Evolutionary conservation across 2,888 invertebrate genomes (phyloP).

Genomic region (Macrophya annulata): DNA sequence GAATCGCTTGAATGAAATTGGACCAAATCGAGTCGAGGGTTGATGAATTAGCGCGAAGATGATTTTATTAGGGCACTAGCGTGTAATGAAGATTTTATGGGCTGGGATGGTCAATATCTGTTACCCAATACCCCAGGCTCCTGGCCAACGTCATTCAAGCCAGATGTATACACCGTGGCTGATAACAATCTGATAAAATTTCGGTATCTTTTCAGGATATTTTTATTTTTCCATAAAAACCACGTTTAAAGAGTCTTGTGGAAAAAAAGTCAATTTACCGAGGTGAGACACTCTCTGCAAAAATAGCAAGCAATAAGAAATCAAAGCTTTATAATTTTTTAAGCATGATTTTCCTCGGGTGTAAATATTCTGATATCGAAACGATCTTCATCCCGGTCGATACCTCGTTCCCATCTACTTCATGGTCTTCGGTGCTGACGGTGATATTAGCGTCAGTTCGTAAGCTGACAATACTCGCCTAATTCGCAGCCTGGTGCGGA

Average conservation of each 20-base stretch:
- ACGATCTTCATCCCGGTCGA: constrained; percentile 8
- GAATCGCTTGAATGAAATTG: constrained; percentile 67
- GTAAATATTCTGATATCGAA: not conserved
- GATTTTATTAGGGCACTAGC: constrained; percentile 72
- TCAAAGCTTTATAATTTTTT: not conserved
- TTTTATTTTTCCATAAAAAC: not conserved
- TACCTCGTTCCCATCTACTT: not conserved
- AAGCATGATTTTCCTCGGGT: not conserved
- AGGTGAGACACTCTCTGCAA: not conserved
- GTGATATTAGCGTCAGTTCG: constrained; percentile 47
- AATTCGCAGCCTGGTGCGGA: constrained; percentile 52
- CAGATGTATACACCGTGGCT: constrained; percentile 29
- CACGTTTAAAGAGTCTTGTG: not conserved
- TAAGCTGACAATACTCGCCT: constrained; percentile 46
- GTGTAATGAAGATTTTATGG: constrained; percentile 75
- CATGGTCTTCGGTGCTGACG: constrained; percentile 17
- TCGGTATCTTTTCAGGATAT: constrained; percentile 15
- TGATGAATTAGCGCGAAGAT: constrained; percentile 73
- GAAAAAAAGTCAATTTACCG: too few relatives aligned
- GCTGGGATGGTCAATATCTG: constrained; percentile 69
- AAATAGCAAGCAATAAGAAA: not conserved
- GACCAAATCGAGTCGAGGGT: constrained; percentile 72
- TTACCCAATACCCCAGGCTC: constrained; percentile 64
- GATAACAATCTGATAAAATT: constrained; percentile 9
- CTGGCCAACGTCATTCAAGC: constrained; percentile 37